These are phyloP conservation scores for Chydorus sphaericus DNA, from an alignment of 2,888 invertebrate genomes.

Conservation along the genomic window DNA sequence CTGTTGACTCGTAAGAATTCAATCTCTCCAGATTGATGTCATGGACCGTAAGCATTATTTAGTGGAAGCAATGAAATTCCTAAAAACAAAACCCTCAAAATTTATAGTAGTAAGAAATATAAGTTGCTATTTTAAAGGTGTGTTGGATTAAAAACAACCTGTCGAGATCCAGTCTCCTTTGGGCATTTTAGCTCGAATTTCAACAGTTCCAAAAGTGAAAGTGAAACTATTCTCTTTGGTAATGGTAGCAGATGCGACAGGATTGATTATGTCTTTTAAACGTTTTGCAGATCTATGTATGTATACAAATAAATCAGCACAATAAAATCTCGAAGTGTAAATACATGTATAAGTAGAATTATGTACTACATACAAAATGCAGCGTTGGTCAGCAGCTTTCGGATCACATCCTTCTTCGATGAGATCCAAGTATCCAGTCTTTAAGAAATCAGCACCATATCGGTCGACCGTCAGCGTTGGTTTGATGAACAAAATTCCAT, in stretches of 20 bases:
- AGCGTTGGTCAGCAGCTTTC: too few relatives aligned
- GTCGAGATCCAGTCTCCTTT: slow-evolving; percentile 57
- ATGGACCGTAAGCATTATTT: slow-evolving; percentile 44
- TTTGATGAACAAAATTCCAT: slow-evolving; percentile 44
- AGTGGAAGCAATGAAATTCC: slow-evolving; percentile 56
- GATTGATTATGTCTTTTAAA: slow-evolving; percentile 40
- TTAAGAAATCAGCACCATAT: slow-evolving; percentile 33
- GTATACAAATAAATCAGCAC: too few relatives aligned
- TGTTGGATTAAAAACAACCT: slow-evolving; percentile 22
- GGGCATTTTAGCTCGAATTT: slow-evolving; percentile 49
- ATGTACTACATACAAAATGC: too few relatives aligned
- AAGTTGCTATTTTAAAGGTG: too few relatives aligned
- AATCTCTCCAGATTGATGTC: slow-evolving; percentile 57
- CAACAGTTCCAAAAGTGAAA: slow-evolving; percentile 47
- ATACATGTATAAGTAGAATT: too few relatives aligned
- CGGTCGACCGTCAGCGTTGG: slow-evolving; percentile 39
- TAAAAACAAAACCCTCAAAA: slow-evolving; percentile 28
- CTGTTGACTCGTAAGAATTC: slow-evolving; percentile 50
- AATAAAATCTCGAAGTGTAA: too few relatives aligned
- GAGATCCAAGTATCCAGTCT: too few relatives aligned
- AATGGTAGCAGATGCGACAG: slow-evolving; percentile 48
- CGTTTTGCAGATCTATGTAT: too few relatives aligned
- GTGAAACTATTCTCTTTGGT: slow-evolving; percentile 45
- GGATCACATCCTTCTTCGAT: too few relatives aligned
- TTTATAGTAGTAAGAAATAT: not conserved